A percentile compares a stretch with the other conserved stretches of the same genome.
Conservation (phyloP, 2,888 invertebrate genomes). For the Escarpia spicata region DNA sequence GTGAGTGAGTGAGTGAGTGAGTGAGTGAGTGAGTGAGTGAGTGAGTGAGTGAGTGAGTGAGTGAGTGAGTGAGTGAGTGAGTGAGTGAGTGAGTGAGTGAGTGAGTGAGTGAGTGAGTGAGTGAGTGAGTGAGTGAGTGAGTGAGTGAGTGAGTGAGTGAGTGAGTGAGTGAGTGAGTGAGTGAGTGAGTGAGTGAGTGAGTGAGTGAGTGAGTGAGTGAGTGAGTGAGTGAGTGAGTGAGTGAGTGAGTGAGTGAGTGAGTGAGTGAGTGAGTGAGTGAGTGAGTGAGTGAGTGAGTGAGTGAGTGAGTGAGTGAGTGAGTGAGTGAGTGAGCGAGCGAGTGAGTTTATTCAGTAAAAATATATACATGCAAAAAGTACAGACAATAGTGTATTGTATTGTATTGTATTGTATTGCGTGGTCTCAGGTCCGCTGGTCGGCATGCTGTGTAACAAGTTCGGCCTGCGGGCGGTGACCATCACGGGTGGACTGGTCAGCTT, state of each 20-base stretch:
- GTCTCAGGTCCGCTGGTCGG: conserved; percentile 27
- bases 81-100: not conserved
- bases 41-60: not conserved
- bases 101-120: not conserved
- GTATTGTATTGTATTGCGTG: not conserved
- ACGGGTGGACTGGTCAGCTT: conserved; percentile 22
- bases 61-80: not conserved
- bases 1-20: conserved; percentile 20
- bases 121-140: conserved; percentile 13
- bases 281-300: conserved; percentile 19
- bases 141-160: conserved; percentile 19
- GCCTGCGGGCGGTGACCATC: conserved; percentile 17
- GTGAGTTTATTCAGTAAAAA: no score
- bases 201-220: not conserved
- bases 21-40: conserved; percentile 19
- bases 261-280: conserved; percentile 19
- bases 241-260: conserved; percentile 8
- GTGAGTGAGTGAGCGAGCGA: no score
- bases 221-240: conserved; percentile 8
- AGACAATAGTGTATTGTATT: not conserved
- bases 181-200: not conserved
- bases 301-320: conserved; percentile 9
- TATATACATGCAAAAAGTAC: no score
- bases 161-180: conserved; percentile 19
- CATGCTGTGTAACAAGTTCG: conserved; percentile 27